These are phyloP conservation scores for Glossosoma conforme DNA, from an alignment of 1,140 invertebrate genomes.

Conservation along the genomic window DNA sequence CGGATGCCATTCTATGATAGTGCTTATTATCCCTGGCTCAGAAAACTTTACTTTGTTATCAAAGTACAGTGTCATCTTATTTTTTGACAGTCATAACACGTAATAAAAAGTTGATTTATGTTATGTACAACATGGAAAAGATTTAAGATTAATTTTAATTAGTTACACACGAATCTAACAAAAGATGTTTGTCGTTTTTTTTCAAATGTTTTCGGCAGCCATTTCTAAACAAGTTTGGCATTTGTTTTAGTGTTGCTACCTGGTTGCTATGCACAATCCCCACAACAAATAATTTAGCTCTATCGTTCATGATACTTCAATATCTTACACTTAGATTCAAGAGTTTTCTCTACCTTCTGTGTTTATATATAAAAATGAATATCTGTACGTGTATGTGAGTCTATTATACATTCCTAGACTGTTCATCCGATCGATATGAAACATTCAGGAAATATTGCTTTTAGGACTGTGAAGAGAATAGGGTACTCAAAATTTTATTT, in stretches of 20 bases:
- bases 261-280: background rate
- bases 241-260: slow-evolving; percentile 9
- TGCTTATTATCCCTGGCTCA: slow-evolving; percentile 65
- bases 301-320: background rate
- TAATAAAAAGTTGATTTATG: background rate
- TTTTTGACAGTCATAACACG: background rate
- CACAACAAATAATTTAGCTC: background rate
- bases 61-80: slow-evolving; percentile 69
- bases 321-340: background rate
- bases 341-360: background rate
- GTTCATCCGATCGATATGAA: background rate
- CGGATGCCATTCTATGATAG: slow-evolving; percentile 74
- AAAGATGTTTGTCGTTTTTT: too few species aligned
- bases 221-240: slow-evolving; percentile 27
- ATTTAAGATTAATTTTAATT: background rate
- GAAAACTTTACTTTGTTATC: slow-evolving; percentile 67
- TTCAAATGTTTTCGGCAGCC: slow-evolving; percentile 19
- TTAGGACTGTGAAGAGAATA: too few species aligned
- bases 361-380: background rate
- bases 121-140: background rate
- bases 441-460: too few species aligned
- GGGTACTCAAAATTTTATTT: too few species aligned
- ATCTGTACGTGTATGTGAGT: background rate
- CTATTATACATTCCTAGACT: background rate
- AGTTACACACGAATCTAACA: background rate